Base-by-base conservation (phyloP, 1,140 invertebrate genomes). In the Chrysoperla carnea region DNA sequence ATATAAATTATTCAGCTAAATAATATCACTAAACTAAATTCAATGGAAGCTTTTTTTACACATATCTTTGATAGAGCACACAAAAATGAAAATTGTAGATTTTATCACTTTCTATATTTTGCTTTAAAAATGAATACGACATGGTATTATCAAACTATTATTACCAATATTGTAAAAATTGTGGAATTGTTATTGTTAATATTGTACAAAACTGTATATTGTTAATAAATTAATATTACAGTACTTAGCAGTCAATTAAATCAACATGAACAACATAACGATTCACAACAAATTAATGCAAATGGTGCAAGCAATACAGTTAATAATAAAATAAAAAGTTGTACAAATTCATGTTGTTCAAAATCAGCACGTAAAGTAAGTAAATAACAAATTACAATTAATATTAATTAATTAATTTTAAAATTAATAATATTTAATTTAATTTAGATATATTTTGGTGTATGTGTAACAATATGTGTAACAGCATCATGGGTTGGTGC, bases 401-500 rank as follows among this genome's bases (percentile, higher is more conserved):
- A 13, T 13, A 11, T 13, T 60, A 40, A 28, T 12, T 36, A n/a
- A 43, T 37, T 13, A 6, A 13, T 1, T 14, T 14, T 43, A 13
- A 14, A 36, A 35, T n/a, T 29, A 38, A 31, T 40, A 5, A 50
- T 17, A 44, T 42, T 42, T 23, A 15, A 46, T 44, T 42, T 47
- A 41, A 43, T 54, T 46, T 63, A 88, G 82, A 85, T 88, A 56
- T 85, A 87, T 54, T 84, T 81, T 55, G 87, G 87, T 31, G 73
- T 89, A 40, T 81, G 84, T 59, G 81, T 91, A 43, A 89, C 81
- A 29, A 68, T 84, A 37, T 75, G 80, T 48, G 76, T 90, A 39
- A 85, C 85, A 14, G 75, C 76, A 11, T 81, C 81, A n/a, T 91
- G 85, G 86, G 85, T 90, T 23, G 84, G 83, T 8, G 77, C 84